A percentile compares a stretch with the other conserved stretches of the same genome.
phyloP scores from a whole-genome alignment of 2,797 vertebrate species.

The Myotis planiceps region DNA sequence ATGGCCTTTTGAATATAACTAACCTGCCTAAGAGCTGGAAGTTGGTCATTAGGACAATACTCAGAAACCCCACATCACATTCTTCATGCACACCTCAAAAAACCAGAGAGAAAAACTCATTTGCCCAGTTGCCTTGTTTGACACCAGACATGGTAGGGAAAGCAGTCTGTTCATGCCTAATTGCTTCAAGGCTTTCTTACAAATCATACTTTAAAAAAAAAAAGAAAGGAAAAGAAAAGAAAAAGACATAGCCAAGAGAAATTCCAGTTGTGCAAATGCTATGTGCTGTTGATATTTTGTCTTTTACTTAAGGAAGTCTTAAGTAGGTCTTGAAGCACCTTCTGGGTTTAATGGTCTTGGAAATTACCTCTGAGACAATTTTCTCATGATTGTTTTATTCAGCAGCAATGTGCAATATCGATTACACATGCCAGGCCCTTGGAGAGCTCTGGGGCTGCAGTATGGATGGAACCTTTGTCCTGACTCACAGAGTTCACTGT shows the following conservation, averaged over 20 bases:
- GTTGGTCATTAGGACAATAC: not conserved
- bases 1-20: not conserved
- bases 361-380: not conserved
- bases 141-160: slow-evolving; percentile 59
- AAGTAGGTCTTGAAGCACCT: not conserved
- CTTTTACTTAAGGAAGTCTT: slow-evolving; percentile 3
- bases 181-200: slow-evolving; percentile 31
- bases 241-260: not conserved
- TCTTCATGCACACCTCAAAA: not conserved
- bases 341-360: not conserved
- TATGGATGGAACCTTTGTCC: not conserved
- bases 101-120: not conserved
- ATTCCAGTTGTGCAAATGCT: slow-evolving; percentile 30
- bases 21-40: slow-evolving; percentile 11
- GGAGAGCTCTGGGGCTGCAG: not conserved
- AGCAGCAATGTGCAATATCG: not conserved
- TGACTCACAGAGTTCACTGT: not conserved
- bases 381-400: not conserved
- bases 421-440: not conserved
- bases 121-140: not conserved
- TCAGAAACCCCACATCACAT: not conserved
- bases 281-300: not conserved
- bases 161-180: not conserved
- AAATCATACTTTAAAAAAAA: not conserved
- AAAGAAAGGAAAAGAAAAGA: not conserved